Evolutionary conservation across 1,140 invertebrate species (phyloP).

Genomic region (Cotesia chilonis): DNA sequence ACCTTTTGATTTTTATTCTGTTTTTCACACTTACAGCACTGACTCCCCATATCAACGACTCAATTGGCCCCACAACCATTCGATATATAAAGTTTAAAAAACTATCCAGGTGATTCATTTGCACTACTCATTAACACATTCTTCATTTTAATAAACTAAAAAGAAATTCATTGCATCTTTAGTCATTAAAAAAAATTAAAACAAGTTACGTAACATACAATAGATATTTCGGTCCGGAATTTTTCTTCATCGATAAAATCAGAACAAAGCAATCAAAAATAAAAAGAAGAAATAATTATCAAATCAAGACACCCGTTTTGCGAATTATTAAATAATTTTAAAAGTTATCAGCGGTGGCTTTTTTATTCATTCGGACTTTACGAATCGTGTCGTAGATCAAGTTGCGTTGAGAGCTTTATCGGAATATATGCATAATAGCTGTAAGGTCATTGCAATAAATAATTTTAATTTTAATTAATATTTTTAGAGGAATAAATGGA

Average conservation of each 20-base stretch:
- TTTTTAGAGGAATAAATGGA: too few species aligned
- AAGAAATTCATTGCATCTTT: background rate
- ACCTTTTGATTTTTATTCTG: conserved; percentile 54
- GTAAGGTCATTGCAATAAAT: background rate
- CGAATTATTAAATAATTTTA: background rate
- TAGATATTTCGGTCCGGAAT: too few species aligned
- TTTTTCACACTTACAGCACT: conserved; percentile 66
- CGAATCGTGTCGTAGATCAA: conserved; percentile 30
- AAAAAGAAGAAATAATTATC: background rate
- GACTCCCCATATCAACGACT: conserved; percentile 61
- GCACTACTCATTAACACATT: conserved; percentile 17
- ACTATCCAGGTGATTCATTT: conserved; percentile 4
- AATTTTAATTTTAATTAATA: background rate
- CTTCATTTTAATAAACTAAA: background rate
- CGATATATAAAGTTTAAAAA: background rate
- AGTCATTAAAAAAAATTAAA: background rate
- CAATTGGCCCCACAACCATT: conserved; percentile 2
- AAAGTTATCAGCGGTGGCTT: background rate
- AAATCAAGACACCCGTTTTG: background rate
- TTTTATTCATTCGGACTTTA: conserved; percentile 17
- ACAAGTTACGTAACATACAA: too few species aligned
- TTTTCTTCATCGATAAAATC: too few species aligned
- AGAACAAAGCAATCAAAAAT: background rate
- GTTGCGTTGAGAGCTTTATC: conserved; percentile 3
- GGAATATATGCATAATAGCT: conserved; percentile 1